phyloP scores from a whole-genome alignment of 2,797 vertebrate genomes.

The Oceanodroma leucorhoa region DNA sequence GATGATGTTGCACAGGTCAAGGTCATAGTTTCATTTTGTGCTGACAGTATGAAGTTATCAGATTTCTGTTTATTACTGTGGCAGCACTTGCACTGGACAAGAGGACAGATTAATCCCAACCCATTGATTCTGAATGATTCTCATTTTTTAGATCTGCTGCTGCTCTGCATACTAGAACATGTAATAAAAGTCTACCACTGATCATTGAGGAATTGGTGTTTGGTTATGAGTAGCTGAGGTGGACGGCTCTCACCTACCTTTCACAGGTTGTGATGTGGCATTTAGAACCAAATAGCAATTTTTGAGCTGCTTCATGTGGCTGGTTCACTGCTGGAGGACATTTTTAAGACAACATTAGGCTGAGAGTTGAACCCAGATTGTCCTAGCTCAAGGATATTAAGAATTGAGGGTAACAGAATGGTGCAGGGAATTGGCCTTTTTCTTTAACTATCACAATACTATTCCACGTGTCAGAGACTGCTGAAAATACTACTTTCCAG shows the following conservation, averaged over 20 bases:
- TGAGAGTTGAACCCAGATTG: not conserved
- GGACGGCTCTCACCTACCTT: not conserved
- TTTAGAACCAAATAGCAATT: not conserved
- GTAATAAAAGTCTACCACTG: slow-evolving; percentile 10
- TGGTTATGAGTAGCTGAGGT: not conserved
- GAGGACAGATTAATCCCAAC: slow-evolving; percentile 40
- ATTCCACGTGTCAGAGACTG: not conserved
- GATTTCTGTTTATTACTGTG: slow-evolving; percentile 69
- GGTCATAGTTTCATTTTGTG: slow-evolving; percentile 70
- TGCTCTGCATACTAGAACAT: slow-evolving; percentile 37
- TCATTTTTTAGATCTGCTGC: slow-evolving; percentile 50
- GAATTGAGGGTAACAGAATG: not conserved
- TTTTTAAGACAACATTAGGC: not conserved
- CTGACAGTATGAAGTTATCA: slow-evolving; percentile 69
- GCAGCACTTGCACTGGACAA: slow-evolving; percentile 51
- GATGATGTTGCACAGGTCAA: slow-evolving; percentile 69
- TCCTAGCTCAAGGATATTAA: not conserved
- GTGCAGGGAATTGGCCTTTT: slow-evolving; percentile 14
- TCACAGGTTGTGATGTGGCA: not conserved
- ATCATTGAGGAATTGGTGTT: not conserved
- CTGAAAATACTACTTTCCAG: not conserved
- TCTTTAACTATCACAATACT: not conserved
- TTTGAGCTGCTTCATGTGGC: not conserved
- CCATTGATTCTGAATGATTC: slow-evolving; percentile 53
- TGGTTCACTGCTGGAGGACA: not conserved